Evolutionary conservation across 1,140 invertebrate species (phyloP), one percentile per base, ranked within the genome.

Genomic region (Drosophila erecta): DNA sequence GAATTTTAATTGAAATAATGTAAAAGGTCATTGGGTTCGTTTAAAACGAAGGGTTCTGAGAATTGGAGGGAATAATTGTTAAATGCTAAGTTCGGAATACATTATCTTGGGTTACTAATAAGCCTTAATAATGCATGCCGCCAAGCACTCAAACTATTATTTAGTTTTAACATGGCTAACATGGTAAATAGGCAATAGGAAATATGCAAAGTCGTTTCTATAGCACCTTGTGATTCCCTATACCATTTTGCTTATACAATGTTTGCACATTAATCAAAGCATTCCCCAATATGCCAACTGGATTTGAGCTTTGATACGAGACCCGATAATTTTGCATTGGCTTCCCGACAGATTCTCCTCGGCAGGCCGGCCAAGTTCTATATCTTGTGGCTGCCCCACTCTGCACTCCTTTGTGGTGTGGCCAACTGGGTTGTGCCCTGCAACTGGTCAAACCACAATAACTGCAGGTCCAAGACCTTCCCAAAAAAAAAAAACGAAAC

Each of bases 391-490:
- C 44, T 53, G 65, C 58, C 22, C 40, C 57, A 64, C 59, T 62
- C 49, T 27, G 22, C 11, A 14, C 40, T 47, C 11, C 30, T 46
- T 46, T 72, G 67, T 53, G 69, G 69, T 60, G 55, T 15, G 47
- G 43, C 43, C 43, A 46, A 46, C 43, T 46, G 20, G 24, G 27
- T 30, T 15, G 46, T 56, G 76, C 24, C 51, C 55, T 76, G 50
- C 43, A 74, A 84, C 60, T 73, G 79, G 71, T 59, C 71, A 62
- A 83, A 74, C 69, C 76, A 79, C 50, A 67, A 69, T 59, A 79
- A 74, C 67, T 71, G 37, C 60, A 76, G 58, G 57, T 56, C 59
- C 49, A 60, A 76, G 61, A 76, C 57, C 60, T 74, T 51, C 56
- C 69, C 37, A 57, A 59, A 72, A 58, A 72, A 44, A 43, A 64